Evolutionary conservation across 1,140 invertebrate species (phyloP).

Genomic region (Bicyclus anynana): DNA sequence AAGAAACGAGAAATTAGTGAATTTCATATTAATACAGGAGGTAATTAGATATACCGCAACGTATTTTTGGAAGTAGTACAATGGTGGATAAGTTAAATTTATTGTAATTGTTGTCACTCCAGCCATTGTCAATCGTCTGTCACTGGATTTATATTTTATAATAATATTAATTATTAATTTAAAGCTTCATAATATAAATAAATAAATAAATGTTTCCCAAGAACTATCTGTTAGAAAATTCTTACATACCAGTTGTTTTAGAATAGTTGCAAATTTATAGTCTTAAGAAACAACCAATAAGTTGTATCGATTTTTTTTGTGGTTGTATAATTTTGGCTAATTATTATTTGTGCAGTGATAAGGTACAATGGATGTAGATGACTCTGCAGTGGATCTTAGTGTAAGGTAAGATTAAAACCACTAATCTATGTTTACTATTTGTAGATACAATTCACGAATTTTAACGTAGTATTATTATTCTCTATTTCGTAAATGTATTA

Average conservation of each 20-base stretch:
- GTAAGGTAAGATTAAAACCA: constrained; percentile 78
- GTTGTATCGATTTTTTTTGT: constrained; percentile 50
- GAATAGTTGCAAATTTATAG: not conserved
- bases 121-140: constrained; percentile 4
- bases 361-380: constrained; percentile 80
- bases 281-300: constrained; percentile 13
- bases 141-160: not conserved
- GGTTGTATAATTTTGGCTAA: constrained; percentile 44
- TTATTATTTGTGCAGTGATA: constrained; percentile 40
- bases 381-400: constrained; percentile 85
- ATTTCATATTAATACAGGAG: not conserved
- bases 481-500: no score
- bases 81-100: not conserved
- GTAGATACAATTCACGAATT: no score
- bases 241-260: not conserved
- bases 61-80: not conserved
- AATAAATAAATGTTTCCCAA: no score
- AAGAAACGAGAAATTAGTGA: not conserved
- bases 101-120: not conserved
- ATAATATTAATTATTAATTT: no score
- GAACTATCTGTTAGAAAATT: not conserved
- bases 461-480: no score
- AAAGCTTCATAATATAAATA: no score
- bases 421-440: not conserved
- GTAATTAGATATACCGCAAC: not conserved